These are phyloP conservation scores for Enoplosus armatus DNA, from an alignment of 2,797 vertebrate species.

Conservation along the genomic window DNA sequence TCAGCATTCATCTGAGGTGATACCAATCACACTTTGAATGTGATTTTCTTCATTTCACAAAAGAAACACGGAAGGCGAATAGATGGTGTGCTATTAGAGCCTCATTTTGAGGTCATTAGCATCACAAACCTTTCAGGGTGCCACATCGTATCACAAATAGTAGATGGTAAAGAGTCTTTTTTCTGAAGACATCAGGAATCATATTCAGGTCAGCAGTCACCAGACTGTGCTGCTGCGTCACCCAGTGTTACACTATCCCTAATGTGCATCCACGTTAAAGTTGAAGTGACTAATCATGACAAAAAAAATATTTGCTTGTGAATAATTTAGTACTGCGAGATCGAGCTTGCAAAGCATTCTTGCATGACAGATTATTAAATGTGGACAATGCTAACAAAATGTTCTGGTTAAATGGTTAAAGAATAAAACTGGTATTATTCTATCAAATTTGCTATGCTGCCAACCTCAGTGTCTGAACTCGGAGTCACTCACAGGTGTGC, in stretches of 20 bases:
- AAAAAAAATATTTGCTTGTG: constrained; percentile 3
- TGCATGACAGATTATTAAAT: not conserved
- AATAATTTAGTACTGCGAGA: constrained; percentile 29
- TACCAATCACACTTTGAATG: constrained; percentile 23
- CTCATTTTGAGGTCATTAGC: constrained; percentile 35
- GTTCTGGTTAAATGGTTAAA: not conserved
- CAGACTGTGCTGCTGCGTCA: not conserved
- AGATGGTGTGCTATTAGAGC: not conserved
- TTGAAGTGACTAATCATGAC: constrained; percentile 21
- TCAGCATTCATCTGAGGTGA: constrained; percentile 17
- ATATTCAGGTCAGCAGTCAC: constrained; percentile 31
- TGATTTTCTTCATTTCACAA: constrained; percentile 25
- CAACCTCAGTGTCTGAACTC: too few species aligned
- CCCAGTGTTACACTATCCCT: not conserved
- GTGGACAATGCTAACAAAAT: not conserved
- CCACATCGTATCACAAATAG: constrained; percentile 12
- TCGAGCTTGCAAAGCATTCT: not conserved
- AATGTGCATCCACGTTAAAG: constrained; percentile 19
- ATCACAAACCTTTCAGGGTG: constrained; percentile 23
- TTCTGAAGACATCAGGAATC: not conserved
- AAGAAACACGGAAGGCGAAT: constrained; percentile 21
- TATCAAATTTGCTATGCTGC: too few species aligned
- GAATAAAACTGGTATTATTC: too few species aligned
- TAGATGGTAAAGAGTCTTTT: constrained; percentile 22
- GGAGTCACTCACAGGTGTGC: too few species aligned